Conservation (phyloP, 2,888 invertebrate genomes). For the Griposia aprilina region DNA sequence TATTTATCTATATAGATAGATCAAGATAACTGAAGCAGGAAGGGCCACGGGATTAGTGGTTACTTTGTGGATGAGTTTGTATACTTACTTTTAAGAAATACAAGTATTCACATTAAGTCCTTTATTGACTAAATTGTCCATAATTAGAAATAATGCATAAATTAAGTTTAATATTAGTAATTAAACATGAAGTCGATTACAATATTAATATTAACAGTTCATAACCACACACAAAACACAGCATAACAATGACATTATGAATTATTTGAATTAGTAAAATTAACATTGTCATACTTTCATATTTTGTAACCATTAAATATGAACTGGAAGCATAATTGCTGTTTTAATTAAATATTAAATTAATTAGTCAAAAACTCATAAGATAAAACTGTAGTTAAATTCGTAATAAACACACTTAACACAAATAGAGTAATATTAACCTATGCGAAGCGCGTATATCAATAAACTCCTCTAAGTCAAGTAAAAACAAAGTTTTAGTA, state of each 20-base stretch:
- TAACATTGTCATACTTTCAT: constrained; percentile 10
- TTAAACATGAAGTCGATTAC: constrained; percentile 38
- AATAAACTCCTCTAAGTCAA: not conserved
- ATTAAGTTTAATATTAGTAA: constrained; percentile 39
- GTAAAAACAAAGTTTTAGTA: constrained; percentile 17
- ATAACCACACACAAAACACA: constrained; percentile 26
- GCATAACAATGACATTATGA: constrained; percentile 9
- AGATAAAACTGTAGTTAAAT: constrained; percentile 7
- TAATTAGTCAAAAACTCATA: constrained; percentile 12
- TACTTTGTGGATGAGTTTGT: not conserved
- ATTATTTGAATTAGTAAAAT: not conserved
- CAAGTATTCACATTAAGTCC: constrained; percentile 6
- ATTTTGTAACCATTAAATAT: constrained; percentile 7
- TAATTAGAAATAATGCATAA: constrained; percentile 42
- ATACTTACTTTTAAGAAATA: constrained; percentile 1
- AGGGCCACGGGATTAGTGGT: not conserved
- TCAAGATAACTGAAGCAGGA: not conserved
- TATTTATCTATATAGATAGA: not conserved
- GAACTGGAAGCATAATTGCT: constrained; percentile 22
- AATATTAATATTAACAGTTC: constrained; percentile 35
- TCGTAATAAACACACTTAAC: constrained; percentile 11
- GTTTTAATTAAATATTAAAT: constrained; percentile 7
- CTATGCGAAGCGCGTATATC: not conserved
- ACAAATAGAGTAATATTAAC: not conserved
- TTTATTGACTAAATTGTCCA: constrained; percentile 47